Percentiles rank a stretch among this genome's conserved stretches.
These are phyloP conservation scores for Paedocypris sp. DNA, from an alignment of 2,113 vertebrate species.

Conservation along the genomic window DNA sequence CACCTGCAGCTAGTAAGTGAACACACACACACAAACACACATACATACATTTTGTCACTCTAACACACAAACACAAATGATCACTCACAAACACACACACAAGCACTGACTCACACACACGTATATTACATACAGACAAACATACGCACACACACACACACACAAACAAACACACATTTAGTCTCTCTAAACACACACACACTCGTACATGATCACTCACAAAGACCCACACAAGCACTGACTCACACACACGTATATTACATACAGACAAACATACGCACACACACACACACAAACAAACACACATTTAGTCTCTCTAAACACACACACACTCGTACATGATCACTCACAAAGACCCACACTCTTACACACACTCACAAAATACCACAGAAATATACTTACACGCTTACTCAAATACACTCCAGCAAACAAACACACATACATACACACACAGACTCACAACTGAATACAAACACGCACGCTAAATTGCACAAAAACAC, in stretches of 20 bases:
- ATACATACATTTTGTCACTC: not conserved
- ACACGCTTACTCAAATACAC: too few species aligned
- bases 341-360: too few species aligned
- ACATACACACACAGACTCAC: constrained; percentile 39
- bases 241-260: constrained; percentile 31
- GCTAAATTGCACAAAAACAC: too few species aligned
- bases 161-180: not conserved
- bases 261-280: constrained; percentile 37
- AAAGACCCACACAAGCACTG: constrained; percentile 52
- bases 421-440: constrained; percentile 5
- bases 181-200: not conserved
- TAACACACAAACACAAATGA: too few species aligned
- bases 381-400: not conserved
- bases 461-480: too few species aligned
- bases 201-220: too few species aligned
- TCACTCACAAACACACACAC: constrained; percentile 60
- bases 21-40: not conserved
- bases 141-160: not conserved
- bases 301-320: not conserved
- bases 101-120: constrained; percentile 39
- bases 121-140: constrained; percentile 40
- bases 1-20: not conserved
- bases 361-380: not conserved
- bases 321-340: too few species aligned
- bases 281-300: not conserved